Percentiles rank a stretch among this genome's conserved stretches.
Conservation (phyloP, 2,113 vertebrate genomes). For the Charadrius vociferus region DNA sequence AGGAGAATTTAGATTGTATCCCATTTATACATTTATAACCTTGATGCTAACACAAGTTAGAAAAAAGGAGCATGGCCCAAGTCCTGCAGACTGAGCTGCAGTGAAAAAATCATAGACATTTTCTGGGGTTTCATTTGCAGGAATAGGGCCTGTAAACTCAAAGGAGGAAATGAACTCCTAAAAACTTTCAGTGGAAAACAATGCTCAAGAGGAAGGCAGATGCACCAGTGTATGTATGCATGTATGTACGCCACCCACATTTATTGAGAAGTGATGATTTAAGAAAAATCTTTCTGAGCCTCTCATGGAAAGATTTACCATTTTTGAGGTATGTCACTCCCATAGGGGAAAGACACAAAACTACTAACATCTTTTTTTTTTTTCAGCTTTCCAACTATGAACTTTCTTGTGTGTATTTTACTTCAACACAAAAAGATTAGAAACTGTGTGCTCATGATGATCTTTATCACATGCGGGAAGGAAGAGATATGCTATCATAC, state of each 20-base stretch:
- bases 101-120: not conserved
- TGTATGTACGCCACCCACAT: rapidly evolving
- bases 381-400: not conserved
- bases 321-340: not conserved
- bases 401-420: not conserved
- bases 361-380: not conserved
- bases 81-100: not conserved
- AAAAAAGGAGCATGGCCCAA: not conserved
- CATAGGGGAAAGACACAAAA: not conserved
- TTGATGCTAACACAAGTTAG: too few species aligned
- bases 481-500: not conserved
- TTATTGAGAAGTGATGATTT: not conserved
- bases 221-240: too few species aligned
- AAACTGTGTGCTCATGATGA: not conserved
- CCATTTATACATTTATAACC: not conserved
- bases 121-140: not conserved
- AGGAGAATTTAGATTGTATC: not conserved
- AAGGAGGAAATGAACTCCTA: not conserved
- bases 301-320: not conserved
- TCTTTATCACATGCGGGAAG: not conserved
- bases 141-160: not conserved
- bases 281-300: not conserved
- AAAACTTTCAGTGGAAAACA: not conserved
- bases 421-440: not conserved
- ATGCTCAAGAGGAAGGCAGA: not conserved